Base-by-base conservation (phyloP, 2,888 invertebrate genomes). In the Torymus aiolomorphi region DNA sequence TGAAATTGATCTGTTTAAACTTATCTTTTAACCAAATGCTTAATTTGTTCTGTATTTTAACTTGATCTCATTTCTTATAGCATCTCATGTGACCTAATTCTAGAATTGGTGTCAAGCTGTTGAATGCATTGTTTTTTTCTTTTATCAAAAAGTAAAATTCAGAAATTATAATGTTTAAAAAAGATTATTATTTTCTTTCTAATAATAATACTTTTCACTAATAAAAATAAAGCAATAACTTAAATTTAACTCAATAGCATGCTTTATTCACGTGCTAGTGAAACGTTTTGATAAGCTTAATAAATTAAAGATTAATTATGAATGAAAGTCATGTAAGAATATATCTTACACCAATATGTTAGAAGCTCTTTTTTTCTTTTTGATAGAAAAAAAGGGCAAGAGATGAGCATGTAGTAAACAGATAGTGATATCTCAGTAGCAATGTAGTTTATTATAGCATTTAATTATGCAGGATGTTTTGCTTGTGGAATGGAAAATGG, bases 401-500 rank as follows among this genome's bases (percentile, higher is more conserved):
- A 24, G 61, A 70, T 54, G 62, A 81, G 65, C 62, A 62, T 74
- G 56, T 75, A 20, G 62, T 77, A 82, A 81, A 69, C 76, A 84
- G 87, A 86, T 87, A 86, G 77, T 16, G 62, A 70, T 85, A 86
- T 86, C 84, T 49, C 66, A 51, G 71, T 57, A 76, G 70, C 63
- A 71, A 69, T 83, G 78, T 76, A 76, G 66, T 70, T 80, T 79
- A 78, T 83, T 85, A 76, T 80, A 81, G 81, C n/a, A 57, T 74
- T 74, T 70, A 56, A 54, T 71, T 79, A 3, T 89, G 49, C 88
- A 98, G 98, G 98, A 90, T 98, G 98, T 92, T 98, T 99, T 92
- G 98, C 97, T 70, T 98, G 98, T 92, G 98, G 98, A 76, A 98
- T 98, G 91, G 97, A 97, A 89, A 96, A 96, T 91, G 99, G 99